A percentile compares a stretch with the other conserved stretches of the same genome.
Evolutionary conservation across 2,113 vertebrate species (phyloP).

Genomic region (Periophthalmodon schlosseri): DNA sequence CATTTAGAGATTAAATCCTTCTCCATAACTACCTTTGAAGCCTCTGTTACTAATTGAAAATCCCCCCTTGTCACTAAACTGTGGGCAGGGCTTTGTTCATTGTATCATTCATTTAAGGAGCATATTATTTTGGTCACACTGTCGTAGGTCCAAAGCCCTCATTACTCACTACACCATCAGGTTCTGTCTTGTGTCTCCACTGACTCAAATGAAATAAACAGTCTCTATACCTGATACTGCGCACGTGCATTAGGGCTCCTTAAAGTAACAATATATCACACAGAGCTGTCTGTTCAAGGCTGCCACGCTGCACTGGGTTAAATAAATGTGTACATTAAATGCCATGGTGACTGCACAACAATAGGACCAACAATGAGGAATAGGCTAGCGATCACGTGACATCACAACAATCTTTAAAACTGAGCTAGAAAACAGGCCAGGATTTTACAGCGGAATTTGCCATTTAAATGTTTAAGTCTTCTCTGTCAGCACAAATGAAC

Average conservation of each 20-base stretch:
- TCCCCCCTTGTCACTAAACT: neutral
- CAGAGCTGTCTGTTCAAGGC: conserved; percentile 48
- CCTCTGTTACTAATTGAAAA: neutral
- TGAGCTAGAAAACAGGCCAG: no score
- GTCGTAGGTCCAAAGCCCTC: conserved; percentile 47
- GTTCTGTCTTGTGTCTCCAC: conserved; percentile 31
- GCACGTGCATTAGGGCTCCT: neutral
- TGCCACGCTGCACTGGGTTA: conserved; percentile 32
- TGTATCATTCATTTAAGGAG: neutral
- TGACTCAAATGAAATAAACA: conserved; percentile 49
- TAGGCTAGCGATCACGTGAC: neutral
- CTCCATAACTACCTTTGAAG: neutral
- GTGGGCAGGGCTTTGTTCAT: neutral
- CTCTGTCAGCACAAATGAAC: no score
- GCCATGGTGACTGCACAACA: neutral
- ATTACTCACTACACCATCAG: conserved; percentile 47
- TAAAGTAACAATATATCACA: conserved; percentile 31
- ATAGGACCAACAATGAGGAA: neutral
- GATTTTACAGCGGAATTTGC: no score
- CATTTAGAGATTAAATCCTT: neutral
- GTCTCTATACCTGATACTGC: neutral
- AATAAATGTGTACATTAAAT: conserved; percentile 47
- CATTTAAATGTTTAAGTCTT: no score
- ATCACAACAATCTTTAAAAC: no score
- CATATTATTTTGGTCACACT: conserved; percentile 60